Base-by-base conservation (phyloP, 2,888 invertebrate genomes). In the Dynastes hyllus region DNA sequence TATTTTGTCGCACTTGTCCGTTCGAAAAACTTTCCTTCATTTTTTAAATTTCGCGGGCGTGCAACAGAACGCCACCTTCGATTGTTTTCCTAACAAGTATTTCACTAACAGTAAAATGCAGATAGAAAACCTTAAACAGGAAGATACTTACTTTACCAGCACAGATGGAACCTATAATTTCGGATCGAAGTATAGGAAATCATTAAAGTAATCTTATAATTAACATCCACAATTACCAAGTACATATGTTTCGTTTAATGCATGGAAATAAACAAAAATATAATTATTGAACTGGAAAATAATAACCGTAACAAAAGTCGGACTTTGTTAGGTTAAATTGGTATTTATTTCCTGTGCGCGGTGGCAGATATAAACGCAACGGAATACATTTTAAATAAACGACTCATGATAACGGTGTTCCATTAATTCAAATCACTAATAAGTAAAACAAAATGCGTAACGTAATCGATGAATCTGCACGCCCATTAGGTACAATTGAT, bases 261-360 rank as follows among this genome's bases (percentile, higher is more conserved):
- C 16, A 22, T 58, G 8, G 55, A 58, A 58, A 58, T 6, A 22
- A 58, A 58, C 16, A 22, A 58, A 58, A 58, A 58, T 58, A 22
- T 58, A 22, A 58, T 58, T 75, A 61, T 61, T 75, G 40, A 75
- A 50, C 73, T 50, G 45, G 73, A 61, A 75, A 75, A 61, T 75
- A 58, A 58, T 58, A 75, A 63, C 61, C 63, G 61, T 75, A 75
- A 22, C 61, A 75, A 75, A 73, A 75, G 58, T 71, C 53, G n/a
- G 53, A 53, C 53, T 70, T 70, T 53, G 32, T 40, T 45, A 45
- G 58, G 27, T 75, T 75, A 45, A 61, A 61, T 75, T 63, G 37
- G 50, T 61, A 16, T 58, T 45, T 58, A 73, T 73, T 58, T 73
- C 73, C 73, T 73, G 73, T 73, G 9, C 50, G 37, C n/a, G 16